Evolutionary conservation across 2,888 invertebrate species (phyloP), one percentile per base, ranked within the genome.

Genomic region (Dynastes maya): DNA sequence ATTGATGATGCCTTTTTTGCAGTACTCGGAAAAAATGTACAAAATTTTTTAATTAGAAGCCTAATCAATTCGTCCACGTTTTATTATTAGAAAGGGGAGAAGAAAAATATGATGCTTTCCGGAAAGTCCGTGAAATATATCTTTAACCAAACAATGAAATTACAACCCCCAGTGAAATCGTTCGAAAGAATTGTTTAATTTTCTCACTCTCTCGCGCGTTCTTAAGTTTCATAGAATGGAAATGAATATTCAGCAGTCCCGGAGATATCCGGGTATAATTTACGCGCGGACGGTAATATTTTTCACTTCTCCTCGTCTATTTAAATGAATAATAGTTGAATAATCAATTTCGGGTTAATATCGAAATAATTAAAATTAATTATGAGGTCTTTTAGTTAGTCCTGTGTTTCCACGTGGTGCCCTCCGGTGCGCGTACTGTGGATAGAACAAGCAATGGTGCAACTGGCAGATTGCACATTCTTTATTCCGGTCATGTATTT

Each of bases 401-500:
- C 29, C 45, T 40, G 37, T 40, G 37, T 40, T 78, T 37, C 70
- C 40, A 40, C 45, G 51, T 13, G 58, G 55, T 40, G 55, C 45
- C 27, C 22, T 37, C 13, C 8, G 16, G 22, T 53, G n/a, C 16
- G 67, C 67, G 32, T 8, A 53, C 22, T 37, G 32, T n/a, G 55
- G 53, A 74, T 64, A 53, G 75, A 29, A 65, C 77, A 45, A 40
- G 22, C 55, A 27, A 67, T 32, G 61, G 68, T 79, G 79, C 76
- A 63, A 77, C 55, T 72, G 79, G 76, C 79, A 71, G 79, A 77
- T 77, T 77, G 77, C 64, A 76, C 77, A 74, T 80, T 79, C 79
- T 79, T 80, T 80, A 80, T 80, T 80, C 80, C 76, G 71, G 64
- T 76, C 80, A 78, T 79, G 80, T 76, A 79, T 80, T 78, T 78